Evolutionary conservation across 2,888 invertebrate species (phyloP), one percentile per base, ranked within the genome.

Genomic region (Rotaria macrura): DNA sequence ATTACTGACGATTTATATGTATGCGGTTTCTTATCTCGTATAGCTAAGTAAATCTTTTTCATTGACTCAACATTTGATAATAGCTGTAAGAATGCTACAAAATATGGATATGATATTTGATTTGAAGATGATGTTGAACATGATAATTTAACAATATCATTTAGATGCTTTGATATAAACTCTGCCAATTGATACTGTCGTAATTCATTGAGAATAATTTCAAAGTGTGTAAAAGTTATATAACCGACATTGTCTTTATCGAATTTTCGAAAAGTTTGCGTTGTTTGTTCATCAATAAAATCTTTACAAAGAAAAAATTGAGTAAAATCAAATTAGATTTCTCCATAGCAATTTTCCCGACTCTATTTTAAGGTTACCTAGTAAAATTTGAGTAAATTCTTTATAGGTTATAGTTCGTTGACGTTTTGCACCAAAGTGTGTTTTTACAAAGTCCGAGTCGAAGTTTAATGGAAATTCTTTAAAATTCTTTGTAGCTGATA

Each of bases 271-370:
- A 97, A 97, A 79, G 96, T 97, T 92, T 96, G 97, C 88, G 95
- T 94, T 43, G 97, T 98, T 90, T 98, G 97, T 92, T 98, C 98
- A 91, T 99, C 98, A 91, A 99, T 98, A 91, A 98, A 99, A 91
- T 99, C 99, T 93, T 93, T 87, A n/a, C n/a, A n/a, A n/a, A n/a
- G n/a, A n/a, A n/a, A n/a, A n/a, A n/a, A n/a, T n/a, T n/a, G n/a
- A n/a, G n/a, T n/a, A n/a, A n/a, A n/a, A n/a, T n/a, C n/a, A n/a
- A n/a, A n/a, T n/a, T n/a, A n/a, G n/a, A n/a, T n/a, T n/a, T n/a
- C n/a, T n/a, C n/a, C n/a, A n/a, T n/a, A n/a, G n/a, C n/a, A n/a
- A n/a, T n/a, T n/a, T n/a, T n/a, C n/a, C n/a, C n/a, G n/a, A n/a
- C 5, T 34, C 34, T 4, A n/a, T 6, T 34, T 74, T 74, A 25